Conservation (phyloP, 2,888 invertebrate species). For the Xestia sexstrigata region DNA sequence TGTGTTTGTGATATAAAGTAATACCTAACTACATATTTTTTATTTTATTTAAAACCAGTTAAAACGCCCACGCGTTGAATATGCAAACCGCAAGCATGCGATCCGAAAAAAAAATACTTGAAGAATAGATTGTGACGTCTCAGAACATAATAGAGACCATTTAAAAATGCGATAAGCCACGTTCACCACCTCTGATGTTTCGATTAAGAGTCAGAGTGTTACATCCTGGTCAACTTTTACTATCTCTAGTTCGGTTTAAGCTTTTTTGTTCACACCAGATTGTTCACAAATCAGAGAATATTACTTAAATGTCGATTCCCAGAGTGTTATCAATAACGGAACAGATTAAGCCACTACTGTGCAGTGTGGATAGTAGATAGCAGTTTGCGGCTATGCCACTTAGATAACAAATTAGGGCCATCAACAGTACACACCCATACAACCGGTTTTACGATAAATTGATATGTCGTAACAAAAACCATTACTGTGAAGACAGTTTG, state of each 20-base stretch:
- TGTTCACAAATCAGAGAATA: slow-evolving; percentile 9
- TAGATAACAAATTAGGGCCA: slow-evolving; percentile 70
- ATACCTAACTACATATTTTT: slow-evolving; percentile 44
- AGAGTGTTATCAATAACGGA: slow-evolving; percentile 69
- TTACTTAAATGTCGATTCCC: slow-evolving; percentile 63
- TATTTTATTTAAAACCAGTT: slow-evolving; percentile 55
- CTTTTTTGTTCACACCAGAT: not conserved
- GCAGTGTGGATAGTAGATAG: slow-evolving; percentile 24
- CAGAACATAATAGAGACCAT: slow-evolving; percentile 39
- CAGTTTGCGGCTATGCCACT: slow-evolving; percentile 61
- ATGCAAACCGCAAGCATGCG: slow-evolving; percentile 53
- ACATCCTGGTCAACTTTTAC: slow-evolving; percentile 46
- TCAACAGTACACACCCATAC: slow-evolving; percentile 36
- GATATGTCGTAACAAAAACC: not conserved
- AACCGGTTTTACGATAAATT: slow-evolving; percentile 6
- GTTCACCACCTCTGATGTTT: slow-evolving; percentile 18
- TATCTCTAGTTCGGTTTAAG: slow-evolving; percentile 10
- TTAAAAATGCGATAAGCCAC: slow-evolving; percentile 48
- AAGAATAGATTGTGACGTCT: slow-evolving; percentile 40
- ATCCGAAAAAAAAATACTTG: slow-evolving; percentile 42
- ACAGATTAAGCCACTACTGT: slow-evolving; percentile 72
- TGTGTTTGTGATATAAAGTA: slow-evolving; percentile 53
- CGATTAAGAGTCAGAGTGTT: slow-evolving; percentile 14
- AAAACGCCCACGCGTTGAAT: slow-evolving; percentile 55
- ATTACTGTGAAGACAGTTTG: not conserved